These are phyloP conservation scores for Polyommatus icarus DNA, from an alignment of 2,888 invertebrate species.

Conservation along the genomic window DNA sequence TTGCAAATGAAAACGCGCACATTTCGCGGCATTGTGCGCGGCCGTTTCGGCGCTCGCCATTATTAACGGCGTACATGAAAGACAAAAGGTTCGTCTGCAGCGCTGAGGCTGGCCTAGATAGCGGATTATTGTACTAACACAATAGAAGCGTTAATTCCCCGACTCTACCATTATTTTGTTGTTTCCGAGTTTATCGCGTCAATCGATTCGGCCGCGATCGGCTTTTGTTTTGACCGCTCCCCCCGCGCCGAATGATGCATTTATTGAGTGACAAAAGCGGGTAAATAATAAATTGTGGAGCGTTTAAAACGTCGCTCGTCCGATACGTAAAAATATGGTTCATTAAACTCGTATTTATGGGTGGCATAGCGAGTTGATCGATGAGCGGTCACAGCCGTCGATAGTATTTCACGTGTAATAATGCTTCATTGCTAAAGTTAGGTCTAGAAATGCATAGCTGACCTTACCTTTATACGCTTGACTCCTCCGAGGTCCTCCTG, in stretches of 20 bases:
- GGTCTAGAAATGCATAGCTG: background rate
- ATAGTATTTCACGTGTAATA: background rate
- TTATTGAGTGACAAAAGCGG: slow-evolving; percentile 17
- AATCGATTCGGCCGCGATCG: slow-evolving; percentile 67
- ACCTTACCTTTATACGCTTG: background rate
- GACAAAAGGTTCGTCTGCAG: slow-evolving; percentile 81
- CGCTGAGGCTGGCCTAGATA: slow-evolving; percentile 81
- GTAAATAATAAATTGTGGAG: slow-evolving; percentile 8
- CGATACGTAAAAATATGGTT: slow-evolving; percentile 9
- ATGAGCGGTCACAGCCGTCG: background rate
- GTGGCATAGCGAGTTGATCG: background rate
- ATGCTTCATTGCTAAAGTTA: background rate
- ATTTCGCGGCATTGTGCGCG: slow-evolving; percentile 81
- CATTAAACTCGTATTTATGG: slow-evolving; percentile 13
- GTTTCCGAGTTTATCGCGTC: slow-evolving; percentile 77
- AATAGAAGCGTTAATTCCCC: slow-evolving; percentile 79
- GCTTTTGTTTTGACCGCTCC: slow-evolving; percentile 50
- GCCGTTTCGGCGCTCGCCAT: slow-evolving; percentile 80
- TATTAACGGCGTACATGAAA: slow-evolving; percentile 81
- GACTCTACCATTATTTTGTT: slow-evolving; percentile 78
- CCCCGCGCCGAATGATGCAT: slow-evolving; percentile 43
- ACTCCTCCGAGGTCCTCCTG: background rate
- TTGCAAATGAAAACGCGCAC: slow-evolving; percentile 81
- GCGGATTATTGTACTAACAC: slow-evolving; percentile 81
- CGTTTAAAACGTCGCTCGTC: slow-evolving; percentile 5